Conservation (phyloP, 2,113 vertebrate genomes). For the Amia ocellicauda region DNA sequence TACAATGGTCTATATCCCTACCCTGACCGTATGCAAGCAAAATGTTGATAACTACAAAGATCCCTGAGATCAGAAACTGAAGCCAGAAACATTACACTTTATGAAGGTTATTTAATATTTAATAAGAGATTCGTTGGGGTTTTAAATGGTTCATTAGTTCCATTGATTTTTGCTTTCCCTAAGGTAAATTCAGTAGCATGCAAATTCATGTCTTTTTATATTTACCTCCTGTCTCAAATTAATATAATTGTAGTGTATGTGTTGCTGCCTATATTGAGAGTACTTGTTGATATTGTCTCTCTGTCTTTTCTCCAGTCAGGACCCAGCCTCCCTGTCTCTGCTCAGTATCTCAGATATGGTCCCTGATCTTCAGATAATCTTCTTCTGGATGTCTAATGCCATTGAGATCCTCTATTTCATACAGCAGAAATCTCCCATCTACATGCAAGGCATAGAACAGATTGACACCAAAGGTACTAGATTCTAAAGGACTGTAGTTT, state of each 20-base stretch:
- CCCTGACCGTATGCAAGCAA: not conserved
- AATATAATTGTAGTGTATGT: too few species aligned
- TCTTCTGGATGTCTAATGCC: conserved; percentile 97
- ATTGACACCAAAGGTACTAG: conserved; percentile 70
- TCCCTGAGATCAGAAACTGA: too few species aligned
- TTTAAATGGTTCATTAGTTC: too few species aligned
- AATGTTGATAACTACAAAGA: not conserved
- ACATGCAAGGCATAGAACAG: conserved; percentile 83
- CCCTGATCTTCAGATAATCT: conserved; percentile 85
- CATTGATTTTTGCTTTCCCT: too few species aligned
- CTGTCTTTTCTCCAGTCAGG: conserved; percentile 69
- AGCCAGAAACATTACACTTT: not conserved
- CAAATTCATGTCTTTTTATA: too few species aligned
- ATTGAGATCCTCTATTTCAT: conserved; percentile 92
- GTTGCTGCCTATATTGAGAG: too few species aligned
- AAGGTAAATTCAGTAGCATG: too few species aligned
- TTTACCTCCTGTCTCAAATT: too few species aligned
- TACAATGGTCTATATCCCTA: conserved; percentile 18
- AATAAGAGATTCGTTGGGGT: too few species aligned
- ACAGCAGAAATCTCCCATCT: conserved; percentile 85
- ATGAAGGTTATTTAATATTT: too few species aligned
- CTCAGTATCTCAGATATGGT: conserved; percentile 79
- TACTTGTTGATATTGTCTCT: not conserved
- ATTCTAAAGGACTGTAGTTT: too few species aligned
- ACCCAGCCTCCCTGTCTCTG: conserved; percentile 72